Evolutionary conservation across 2,888 invertebrate species (phyloP).

Genomic region (Campopleginae sp.): DNA sequence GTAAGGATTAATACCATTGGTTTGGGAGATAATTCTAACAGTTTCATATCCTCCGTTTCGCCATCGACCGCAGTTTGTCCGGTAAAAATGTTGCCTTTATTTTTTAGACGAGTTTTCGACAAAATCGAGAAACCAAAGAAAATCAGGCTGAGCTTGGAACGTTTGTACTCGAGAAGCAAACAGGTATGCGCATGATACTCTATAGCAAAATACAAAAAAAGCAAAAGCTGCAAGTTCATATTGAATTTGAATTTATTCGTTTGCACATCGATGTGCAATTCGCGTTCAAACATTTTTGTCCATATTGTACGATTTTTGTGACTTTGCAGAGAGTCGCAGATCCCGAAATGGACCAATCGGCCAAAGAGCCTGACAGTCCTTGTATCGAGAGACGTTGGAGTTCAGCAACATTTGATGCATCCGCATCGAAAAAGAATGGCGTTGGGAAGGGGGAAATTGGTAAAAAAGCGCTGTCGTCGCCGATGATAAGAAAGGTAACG

Average conservation of each 20-base stretch:
- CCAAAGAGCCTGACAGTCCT: conserved; percentile 73
- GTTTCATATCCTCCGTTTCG: conserved; percentile 1
- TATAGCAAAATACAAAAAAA: background rate
- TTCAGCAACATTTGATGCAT: conserved; percentile 84
- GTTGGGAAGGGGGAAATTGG: conserved; percentile 70
- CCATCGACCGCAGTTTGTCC: background rate
- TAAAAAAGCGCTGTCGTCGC: conserved; percentile 70
- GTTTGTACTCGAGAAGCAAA: conserved; percentile 79
- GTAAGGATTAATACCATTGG: conserved; percentile 71
- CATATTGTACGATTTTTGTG: background rate
- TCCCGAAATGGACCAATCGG: conserved; percentile 71
- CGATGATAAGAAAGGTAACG: conserved; percentile 70
- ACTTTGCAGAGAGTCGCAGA: conserved; percentile 72
- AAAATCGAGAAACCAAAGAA: conserved; percentile 80
- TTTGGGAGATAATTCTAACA: conserved; percentile 25
- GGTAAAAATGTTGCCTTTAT: conserved; percentile 6
- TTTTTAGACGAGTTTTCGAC: conserved; percentile 73
- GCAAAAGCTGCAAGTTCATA: background rate
- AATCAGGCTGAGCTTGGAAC: conserved; percentile 80
- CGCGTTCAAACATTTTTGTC: background rate
- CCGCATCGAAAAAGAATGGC: conserved; percentile 76
- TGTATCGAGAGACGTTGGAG: conserved; percentile 86
- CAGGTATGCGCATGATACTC: conserved; percentile 67
- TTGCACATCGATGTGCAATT: no score
- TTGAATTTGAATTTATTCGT: no score